A percentile compares a stretch with the other conserved stretches of the same genome.
These are phyloP conservation scores for Centroberyx gerrardi DNA, from an alignment of 2,797 vertebrate genomes.

Conservation along the genomic window DNA sequence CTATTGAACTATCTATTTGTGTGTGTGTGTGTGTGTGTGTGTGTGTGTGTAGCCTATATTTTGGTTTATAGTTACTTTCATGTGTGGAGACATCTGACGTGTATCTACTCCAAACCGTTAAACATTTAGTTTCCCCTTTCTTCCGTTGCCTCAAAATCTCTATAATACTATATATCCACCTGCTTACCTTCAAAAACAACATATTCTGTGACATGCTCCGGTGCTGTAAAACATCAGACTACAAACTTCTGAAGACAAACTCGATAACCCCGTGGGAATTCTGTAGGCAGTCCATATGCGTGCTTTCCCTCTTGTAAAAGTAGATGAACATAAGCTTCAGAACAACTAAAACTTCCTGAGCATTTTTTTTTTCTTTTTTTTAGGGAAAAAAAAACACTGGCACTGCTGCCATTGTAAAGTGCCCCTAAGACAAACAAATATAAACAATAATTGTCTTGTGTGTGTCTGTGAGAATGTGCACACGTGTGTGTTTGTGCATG, in stretches of 20 bases:
- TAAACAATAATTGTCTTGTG: conserved; percentile 15
- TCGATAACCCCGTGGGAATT: conserved; percentile 18
- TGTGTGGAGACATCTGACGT: neutral
- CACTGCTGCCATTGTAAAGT: conserved; percentile 14
- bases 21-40: conserved; percentile 10
- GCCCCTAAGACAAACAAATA: conserved; percentile 25
- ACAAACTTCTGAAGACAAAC: conserved; percentile 5
- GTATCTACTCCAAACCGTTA: neutral
- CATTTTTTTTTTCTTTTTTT: neutral
- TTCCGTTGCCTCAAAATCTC: neutral
- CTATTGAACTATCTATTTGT: neutral
- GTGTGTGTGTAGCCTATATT: neutral
- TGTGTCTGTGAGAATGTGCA: conserved; percentile 9
- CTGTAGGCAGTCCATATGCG: conserved; percentile 10
- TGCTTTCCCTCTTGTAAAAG: conserved; percentile 1
- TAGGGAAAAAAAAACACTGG: conserved; percentile 7
- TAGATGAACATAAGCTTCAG: conserved; percentile 13
- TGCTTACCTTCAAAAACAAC: conserved; percentile 9
- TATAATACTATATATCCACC: neutral
- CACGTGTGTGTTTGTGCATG: neutral
- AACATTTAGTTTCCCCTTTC: neutral
- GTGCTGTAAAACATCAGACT: conserved; percentile 21
- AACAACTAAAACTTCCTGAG: conserved; percentile 10
- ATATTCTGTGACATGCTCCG: neutral
- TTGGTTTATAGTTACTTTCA: neutral